Evolutionary conservation across 2,888 invertebrate species (phyloP), one percentile per base, ranked within the genome.

Genomic region (Conistra vaccinii): DNA sequence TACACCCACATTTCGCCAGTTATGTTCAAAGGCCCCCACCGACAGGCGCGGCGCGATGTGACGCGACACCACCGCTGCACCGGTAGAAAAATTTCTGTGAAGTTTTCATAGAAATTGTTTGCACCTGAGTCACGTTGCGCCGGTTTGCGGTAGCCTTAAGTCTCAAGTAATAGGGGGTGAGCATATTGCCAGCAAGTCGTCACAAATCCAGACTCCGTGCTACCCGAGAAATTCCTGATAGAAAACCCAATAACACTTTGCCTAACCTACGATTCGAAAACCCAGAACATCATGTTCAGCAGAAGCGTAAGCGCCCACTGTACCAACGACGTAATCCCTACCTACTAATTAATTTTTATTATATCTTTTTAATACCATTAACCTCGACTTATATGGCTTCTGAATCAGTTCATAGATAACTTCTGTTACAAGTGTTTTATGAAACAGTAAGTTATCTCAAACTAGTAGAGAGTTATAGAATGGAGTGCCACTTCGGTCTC

Each of bases 401-500:
- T 57, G 42, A 42, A 73, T 62, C 42, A 68, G n/a, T 63, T 65
- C 63, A 83, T 48, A 73, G 83, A 81, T 66, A 79, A 74, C 57
- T 79, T 55, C 57, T 17, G 57, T 83, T 73, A 63, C 74, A 85
- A 78, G 78, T 84, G 76, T 69, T 79, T 48, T 71, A 84, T 57
- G 60, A 73, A 63, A 58, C 70, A 68, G 45, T 84, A 62, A 79
- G 32, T 80, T 69, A 84, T 85, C 74, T 85, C 3, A 42, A 83
- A 76, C 77, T 58, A 74, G 72, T 69, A 80, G 71, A 20, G 48
- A 42, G 51, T 63, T 73, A 72, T 32, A 71, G 53, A 75, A 48
- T 62, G 66, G 58, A 85, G 86, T 80, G 71, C 75, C 67, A 83
- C 84, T 87, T 83, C 26, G 26, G 7, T 63, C 71, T 87, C 83